These are phyloP conservation scores for Atherix ibis DNA, from an alignment of 2,888 invertebrate species.

Conservation along the genomic window DNA sequence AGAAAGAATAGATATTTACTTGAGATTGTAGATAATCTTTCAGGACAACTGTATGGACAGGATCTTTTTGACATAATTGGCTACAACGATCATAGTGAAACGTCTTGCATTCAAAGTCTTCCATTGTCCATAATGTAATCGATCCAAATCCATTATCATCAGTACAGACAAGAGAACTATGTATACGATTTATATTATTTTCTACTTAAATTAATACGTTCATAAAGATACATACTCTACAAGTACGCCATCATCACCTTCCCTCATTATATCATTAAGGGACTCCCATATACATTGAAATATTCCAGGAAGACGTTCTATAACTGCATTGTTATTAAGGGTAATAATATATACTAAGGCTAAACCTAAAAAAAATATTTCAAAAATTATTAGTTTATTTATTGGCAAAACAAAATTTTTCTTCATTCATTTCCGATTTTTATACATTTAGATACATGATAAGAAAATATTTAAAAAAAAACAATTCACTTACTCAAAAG, in stretches of 20 bases:
- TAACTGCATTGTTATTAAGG: constrained; percentile 48
- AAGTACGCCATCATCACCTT: constrained; percentile 47
- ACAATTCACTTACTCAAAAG: constrained; percentile 49
- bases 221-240: constrained; percentile 37
- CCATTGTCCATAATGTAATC: constrained; percentile 22
- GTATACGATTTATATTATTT: constrained; percentile 8
- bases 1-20: constrained; percentile 34
- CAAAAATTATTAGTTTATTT: constrained; percentile 13
- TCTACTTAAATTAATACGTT: not conserved
- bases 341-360: constrained; percentile 55
- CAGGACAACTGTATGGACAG: constrained; percentile 63
- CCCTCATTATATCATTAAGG: constrained; percentile 62
- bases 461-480: not conserved
- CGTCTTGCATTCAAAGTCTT: constrained; percentile 42
- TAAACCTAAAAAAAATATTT: constrained; percentile 20
- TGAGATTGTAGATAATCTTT: constrained; percentile 55
- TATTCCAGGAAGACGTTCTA: constrained; percentile 56
- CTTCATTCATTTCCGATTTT: not conserved
- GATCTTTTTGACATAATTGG: constrained; percentile 53
- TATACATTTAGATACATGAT: not conserved
- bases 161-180: constrained; percentile 32
- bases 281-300: constrained; percentile 59
- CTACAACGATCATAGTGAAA: constrained; percentile 57
- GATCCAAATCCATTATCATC: constrained; percentile 29
- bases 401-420: constrained; percentile 26